These are phyloP conservation scores for Strigamia crassipes DNA, from an alignment of 2,888 invertebrate species.

Conservation along the genomic window DNA sequence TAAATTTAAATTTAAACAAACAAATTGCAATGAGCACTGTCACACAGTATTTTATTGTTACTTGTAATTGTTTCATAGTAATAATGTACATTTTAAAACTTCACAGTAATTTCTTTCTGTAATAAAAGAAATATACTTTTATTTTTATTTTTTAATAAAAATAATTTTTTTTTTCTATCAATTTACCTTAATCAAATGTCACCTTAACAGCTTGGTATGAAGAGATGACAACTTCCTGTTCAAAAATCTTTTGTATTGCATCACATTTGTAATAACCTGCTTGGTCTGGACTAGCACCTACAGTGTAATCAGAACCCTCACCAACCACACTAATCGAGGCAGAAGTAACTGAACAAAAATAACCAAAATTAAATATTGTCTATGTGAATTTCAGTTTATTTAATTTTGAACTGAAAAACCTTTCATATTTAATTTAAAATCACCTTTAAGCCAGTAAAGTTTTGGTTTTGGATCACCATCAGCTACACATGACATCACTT, in stretches of 20 bases:
- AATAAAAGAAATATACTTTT: neutral
- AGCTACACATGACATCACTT: neutral
- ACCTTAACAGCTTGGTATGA: neutral
- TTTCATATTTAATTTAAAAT: neutral
- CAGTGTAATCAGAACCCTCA: neutral
- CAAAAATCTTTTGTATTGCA: neutral
- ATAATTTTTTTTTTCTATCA: neutral
- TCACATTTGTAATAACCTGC: neutral
- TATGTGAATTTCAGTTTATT: no score
- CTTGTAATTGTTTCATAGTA: neutral
- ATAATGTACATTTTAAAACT: no score
- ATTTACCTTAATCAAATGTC: neutral
- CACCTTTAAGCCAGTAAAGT: neutral
- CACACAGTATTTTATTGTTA: neutral
- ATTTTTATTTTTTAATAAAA: neutral
- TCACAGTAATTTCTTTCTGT: neutral
- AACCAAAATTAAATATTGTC: no score
- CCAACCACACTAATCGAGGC: neutral
- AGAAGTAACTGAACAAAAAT: neutral
- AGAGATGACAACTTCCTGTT: slow-evolving; percentile 1
- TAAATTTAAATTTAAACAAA: neutral
- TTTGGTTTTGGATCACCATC: neutral
- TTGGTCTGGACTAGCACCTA: neutral
- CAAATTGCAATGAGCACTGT: neutral
- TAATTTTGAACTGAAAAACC: no score